phyloP scores from a whole-genome alignment of 2,888 invertebrate species.

The Drosophila emarginata region DNA sequence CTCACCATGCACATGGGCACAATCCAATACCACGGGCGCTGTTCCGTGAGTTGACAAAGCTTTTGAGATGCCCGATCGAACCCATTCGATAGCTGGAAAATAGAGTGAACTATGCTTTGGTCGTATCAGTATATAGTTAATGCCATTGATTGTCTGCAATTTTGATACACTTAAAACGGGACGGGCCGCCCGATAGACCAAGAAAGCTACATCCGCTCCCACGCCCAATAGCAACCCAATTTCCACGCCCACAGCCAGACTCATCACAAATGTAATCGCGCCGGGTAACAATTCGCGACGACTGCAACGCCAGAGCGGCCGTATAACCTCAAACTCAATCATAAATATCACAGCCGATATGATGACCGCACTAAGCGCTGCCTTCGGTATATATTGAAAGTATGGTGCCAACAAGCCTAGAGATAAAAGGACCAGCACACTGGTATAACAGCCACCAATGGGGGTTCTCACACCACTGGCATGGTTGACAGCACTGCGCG shows the following conservation, averaged over 20 bases:
- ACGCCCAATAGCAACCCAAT: conserved; percentile 93
- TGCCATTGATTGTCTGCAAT: conserved; percentile 87
- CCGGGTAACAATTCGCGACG: conserved; percentile 91
- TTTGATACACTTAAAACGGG: conserved; percentile 90
- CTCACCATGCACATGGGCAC: conserved; percentile 89
- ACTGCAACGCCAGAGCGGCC: conserved; percentile 92
- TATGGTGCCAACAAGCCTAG: conserved; percentile 93
- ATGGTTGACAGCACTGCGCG: conserved; percentile 95
- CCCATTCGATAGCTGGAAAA: conserved; percentile 93
- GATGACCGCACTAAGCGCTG: conserved; percentile 94
- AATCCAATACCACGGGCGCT: conserved; percentile 91
- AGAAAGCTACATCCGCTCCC: conserved; percentile 88
- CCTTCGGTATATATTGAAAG: conserved; percentile 94
- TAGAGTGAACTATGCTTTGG: conserved; percentile 90
- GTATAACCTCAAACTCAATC: conserved; percentile 95
- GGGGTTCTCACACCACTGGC: conserved; percentile 97
- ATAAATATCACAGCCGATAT: conserved; percentile 97
- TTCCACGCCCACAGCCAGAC: conserved; percentile 92
- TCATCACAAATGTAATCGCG: conserved; percentile 92
- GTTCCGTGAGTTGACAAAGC: conserved; percentile 88
- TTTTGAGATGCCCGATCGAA: conserved; percentile 89
- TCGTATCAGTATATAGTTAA: conserved; percentile 89
- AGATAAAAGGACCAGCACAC: conserved; percentile 90
- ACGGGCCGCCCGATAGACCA: conserved; percentile 91
- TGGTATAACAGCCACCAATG: conserved; percentile 92